Conservation (phyloP, 92 coral and sea anemone species). For the Epizoanthus ramosus region DNA sequence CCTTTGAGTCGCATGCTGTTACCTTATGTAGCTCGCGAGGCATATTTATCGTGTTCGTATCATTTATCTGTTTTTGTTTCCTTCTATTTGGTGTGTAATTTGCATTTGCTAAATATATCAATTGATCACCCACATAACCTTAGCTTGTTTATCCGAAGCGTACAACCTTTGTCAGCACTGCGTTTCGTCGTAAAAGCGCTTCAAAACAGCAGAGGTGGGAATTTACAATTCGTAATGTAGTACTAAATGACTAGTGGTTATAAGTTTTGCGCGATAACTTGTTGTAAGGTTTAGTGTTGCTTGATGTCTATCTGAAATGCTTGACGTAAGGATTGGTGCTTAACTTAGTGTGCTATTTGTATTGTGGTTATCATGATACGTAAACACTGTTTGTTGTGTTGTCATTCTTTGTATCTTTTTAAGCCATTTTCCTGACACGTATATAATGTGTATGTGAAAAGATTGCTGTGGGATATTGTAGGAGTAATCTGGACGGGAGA, state of each 20-base stretch:
- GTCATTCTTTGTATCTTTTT: too few relatives aligned
- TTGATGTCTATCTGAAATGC: too few relatives aligned
- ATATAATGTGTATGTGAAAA: background rate
- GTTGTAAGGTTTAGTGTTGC: too few relatives aligned
- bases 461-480: background rate
- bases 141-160: background rate
- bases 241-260: too few relatives aligned
- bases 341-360: too few relatives aligned
- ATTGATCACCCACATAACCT: background rate
- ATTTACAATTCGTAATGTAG: too few relatives aligned
- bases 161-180: background rate
- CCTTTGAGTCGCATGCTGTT: background rate
- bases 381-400: too few relatives aligned
- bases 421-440: too few relatives aligned
- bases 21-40: background rate
- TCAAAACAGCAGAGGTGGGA: background rate
- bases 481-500: background rate
- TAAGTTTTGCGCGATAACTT: too few relatives aligned
- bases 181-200: background rate
- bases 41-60: background rate
- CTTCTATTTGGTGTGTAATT: background rate
- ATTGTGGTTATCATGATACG: too few relatives aligned
- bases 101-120: background rate
- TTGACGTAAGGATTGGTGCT: too few relatives aligned
- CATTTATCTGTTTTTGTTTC: background rate